Base-by-base conservation (phyloP, 1,140 invertebrate species). In the Daktulosphaira vitifoliae region DNA sequence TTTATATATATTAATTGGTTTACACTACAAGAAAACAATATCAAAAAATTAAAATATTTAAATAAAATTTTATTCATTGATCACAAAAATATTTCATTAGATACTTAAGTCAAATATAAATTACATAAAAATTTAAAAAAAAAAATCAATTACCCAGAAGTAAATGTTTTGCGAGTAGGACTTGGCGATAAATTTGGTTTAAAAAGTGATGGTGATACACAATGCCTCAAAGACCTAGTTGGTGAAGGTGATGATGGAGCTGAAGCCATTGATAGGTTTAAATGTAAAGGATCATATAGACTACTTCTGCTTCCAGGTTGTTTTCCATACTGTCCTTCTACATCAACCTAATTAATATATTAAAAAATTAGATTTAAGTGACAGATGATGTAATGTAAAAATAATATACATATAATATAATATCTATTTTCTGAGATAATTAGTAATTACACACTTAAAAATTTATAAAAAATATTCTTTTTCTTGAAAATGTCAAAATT, bases 131-230 rank as follows among this genome's bases (percentile, higher is more conserved):
- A 33, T 33, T 33, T 23, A 25, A 9, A n/a, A 26, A 46, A 16
- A 39, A 23, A 26, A 4, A 37, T 18, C 53, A 1, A 23, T 68
- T 74, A 80, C 79, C 79, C 78, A 9, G 86, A 88, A 65, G 85
- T 82, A 73, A 88, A 90, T 16, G 82, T 81, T 71, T 86, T 88
- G 65, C 88, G 79, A 7, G 88, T 90, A 2, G 89, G 89, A 70
- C 88, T 91, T 15, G 89, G 89, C 5, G 88, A 89, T 48, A 86
- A 77, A 72, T 77, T 82, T 53, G 74, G 80, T 68, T 82, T 81
- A 29, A 69, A 68, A 7, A 70, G 49, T 37, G 46, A 65, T 29
- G 70, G 66, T 38, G 68, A 69, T 49, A 70, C 68, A 39, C 65
- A 67, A 22, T 70, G 70, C 22, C 67, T 66, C n/a, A 67, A 39